Evolutionary conservation across 2,113 vertebrate genomes (phyloP), one percentile per base, ranked within the genome.

Genomic region (Lophotis ruficrista): DNA sequence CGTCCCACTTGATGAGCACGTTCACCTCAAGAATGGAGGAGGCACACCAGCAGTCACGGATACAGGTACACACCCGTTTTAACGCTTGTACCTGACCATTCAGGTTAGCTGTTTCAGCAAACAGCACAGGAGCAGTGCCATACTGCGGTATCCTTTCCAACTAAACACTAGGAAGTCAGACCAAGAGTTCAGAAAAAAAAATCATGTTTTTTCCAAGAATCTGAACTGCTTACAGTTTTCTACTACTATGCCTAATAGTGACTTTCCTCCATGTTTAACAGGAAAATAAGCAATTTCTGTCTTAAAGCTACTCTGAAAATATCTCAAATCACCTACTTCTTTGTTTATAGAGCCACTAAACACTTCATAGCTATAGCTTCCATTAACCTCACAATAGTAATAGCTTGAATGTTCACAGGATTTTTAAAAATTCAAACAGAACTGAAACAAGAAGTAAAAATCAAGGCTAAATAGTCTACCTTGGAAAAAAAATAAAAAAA

Each of bases 1-100:
- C 1, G 0, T 45, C 28, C 22, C n/a, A 19, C 14, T 24, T 13
- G 12, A 25, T 33, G 9, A 51, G 11, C 27, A 57, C 0, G 0
- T 30, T 57, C 48, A n/a, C 21, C 37, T 83, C 31, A 21, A 62
- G 47, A 61, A 43, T n/a, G 19, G 30, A 48, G 8, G 17, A 50
- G 41, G 25, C 38, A 60, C n/a, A 22, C 0, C 0, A 51, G 57
- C 51, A 71, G 54, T 43, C 50, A 37, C 12, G 7, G 31, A 47
- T 58, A 58, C 9, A 16, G 38, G 66, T 30, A 31, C 8, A 17
- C 17, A 27, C 8, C n/a, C 25, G 12, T 22, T 22, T 58, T 38
- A 13, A 41, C 14, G 14, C 25, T 51, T 50, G 11, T n/a, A 71
- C 16, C 33, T 21, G 58, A 62, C 9, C 30, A 28, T 25, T 23